Evolutionary conservation across 2,113 vertebrate genomes (phyloP).

Genomic region (Gorsachius goisagi): DNA sequence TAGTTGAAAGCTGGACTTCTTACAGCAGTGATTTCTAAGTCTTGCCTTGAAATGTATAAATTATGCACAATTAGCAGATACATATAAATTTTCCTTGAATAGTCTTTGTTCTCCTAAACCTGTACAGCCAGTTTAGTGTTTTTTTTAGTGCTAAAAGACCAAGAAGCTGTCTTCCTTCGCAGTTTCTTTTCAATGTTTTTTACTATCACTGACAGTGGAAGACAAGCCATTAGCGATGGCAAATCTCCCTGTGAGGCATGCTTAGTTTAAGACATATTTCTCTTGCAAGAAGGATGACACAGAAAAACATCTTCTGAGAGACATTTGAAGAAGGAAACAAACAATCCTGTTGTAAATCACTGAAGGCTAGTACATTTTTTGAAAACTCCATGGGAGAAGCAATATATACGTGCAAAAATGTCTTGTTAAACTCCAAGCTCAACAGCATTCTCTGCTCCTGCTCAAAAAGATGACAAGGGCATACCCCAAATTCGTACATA

Average conservation of each 20-base stretch:
- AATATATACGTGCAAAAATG: background rate
- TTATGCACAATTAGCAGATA: background rate
- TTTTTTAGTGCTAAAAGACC: constrained; percentile 1
- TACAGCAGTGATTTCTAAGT: background rate
- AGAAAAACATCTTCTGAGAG: constrained; percentile 54
- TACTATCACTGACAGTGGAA: constrained; percentile 37
- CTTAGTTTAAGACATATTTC: constrained; percentile 46
- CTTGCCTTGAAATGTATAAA: background rate
- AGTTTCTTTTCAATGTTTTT: constrained; percentile 55
- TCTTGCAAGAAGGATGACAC: constrained; percentile 41
- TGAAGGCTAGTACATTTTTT: constrained; percentile 11
- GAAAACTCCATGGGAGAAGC: constrained; percentile 10
- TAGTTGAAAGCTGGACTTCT: background rate
- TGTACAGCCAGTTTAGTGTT: background rate
- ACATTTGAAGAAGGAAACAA: background rate
- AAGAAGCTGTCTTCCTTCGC: constrained; percentile 31
- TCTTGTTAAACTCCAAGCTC: background rate
- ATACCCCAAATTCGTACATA: background rate
- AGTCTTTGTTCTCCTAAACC: background rate
- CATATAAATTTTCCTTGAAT: background rate
- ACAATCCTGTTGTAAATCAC: constrained; percentile 21
- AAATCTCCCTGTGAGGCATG: constrained; percentile 26
- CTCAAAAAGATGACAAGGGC: background rate
- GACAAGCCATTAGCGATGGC: constrained; percentile 48
- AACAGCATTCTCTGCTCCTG: background rate